Conservation (phyloP, 35 echinoderm and acorn worm genomes). For the Eucidaris tribuloides region DNA sequence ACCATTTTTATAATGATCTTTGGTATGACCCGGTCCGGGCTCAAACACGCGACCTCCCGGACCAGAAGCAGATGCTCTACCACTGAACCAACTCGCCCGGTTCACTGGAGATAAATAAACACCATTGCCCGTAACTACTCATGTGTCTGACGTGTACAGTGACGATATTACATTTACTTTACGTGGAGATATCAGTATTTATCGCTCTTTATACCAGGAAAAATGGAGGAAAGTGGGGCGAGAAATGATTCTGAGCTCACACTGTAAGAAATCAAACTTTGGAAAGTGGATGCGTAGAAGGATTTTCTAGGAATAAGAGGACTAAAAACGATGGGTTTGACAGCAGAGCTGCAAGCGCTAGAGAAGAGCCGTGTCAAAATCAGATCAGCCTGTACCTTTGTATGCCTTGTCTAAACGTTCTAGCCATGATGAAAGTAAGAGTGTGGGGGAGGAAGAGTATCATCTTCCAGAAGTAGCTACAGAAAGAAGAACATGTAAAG, state of each 20-base stretch:
- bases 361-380: not conserved
- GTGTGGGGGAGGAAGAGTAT: not conserved
- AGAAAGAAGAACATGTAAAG: slow-evolving; percentile 19
- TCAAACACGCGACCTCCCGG: no score
- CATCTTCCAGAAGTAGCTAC: not conserved
- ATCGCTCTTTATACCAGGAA: not conserved
- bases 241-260: not conserved
- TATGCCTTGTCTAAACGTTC: not conserved
- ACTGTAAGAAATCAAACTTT: not conserved
- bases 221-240: not conserved
- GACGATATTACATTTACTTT: not conserved
- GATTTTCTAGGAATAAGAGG: slow-evolving; percentile 9
- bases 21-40: no score
- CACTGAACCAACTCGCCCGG: no score
- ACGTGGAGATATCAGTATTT: no score
- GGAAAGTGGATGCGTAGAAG: not conserved
- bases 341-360: slow-evolving; percentile 4
- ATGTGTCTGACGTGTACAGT: not conserved
- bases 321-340: not conserved
- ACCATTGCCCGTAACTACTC: not conserved
- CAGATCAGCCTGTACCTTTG: slow-evolving; percentile 6
- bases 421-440: not conserved
- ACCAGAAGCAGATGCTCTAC: no score
- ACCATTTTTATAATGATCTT: no score
- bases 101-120: slow-evolving; percentile 4